A percentile compares a stretch with the other conserved stretches of the same genome.
These are phyloP conservation scores for Chloroceryle amazona DNA, from an alignment of 2,797 vertebrate species.

Conservation along the genomic window DNA sequence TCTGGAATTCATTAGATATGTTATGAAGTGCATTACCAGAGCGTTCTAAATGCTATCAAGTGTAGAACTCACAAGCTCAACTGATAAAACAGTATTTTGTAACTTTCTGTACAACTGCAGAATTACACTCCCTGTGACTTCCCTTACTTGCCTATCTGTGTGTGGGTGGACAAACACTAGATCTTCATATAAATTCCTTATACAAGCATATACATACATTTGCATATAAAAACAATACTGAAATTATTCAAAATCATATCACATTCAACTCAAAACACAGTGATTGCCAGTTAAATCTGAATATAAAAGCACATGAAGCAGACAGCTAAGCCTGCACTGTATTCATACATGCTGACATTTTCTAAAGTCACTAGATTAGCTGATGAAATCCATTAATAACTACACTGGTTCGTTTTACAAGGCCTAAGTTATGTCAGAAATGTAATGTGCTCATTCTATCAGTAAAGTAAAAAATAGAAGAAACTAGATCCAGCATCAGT, in stretches of 20 bases:
- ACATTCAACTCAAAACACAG: neutral
- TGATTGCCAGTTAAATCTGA: neutral
- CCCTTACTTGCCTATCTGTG: neutral
- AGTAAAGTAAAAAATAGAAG: slow-evolving; percentile 38
- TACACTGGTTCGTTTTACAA: slow-evolving; percentile 30
- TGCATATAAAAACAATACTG: neutral
- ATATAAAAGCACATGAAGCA: neutral
- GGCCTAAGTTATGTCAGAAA: slow-evolving; percentile 49
- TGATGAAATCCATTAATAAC: slow-evolving; percentile 53
- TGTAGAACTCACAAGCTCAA: neutral
- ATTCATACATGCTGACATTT: slow-evolving; percentile 18
- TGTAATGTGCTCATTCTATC: neutral
- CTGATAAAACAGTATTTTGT: neutral
- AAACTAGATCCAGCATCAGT: neutral
- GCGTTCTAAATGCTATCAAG: neutral
- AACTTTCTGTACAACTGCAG: neutral
- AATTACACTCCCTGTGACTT: neutral
- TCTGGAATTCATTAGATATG: slow-evolving; percentile 9
- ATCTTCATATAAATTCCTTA: neutral
- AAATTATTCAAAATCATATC: neutral
- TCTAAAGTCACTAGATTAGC: slow-evolving; percentile 29
- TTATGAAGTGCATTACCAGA: neutral
- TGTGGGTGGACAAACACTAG: neutral
- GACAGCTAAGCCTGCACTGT: neutral
- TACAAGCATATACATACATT: neutral